A percentile compares a stretch with the other conserved stretches of the same genome.
phyloP scores from a whole-genome alignment of 1,140 invertebrate genomes.

The Teleogryllus occipitalis region DNA sequence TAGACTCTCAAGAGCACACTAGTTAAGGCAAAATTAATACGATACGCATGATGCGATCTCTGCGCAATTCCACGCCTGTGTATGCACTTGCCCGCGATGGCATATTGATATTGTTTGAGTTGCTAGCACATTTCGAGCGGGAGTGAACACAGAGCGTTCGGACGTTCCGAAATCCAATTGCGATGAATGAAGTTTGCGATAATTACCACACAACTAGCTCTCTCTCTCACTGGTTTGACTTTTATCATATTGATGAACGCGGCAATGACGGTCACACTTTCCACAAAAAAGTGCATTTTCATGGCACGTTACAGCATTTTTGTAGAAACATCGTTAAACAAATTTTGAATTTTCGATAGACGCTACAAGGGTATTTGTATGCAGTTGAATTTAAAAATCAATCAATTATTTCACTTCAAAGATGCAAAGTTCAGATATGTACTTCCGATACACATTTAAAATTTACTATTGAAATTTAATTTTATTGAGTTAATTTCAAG shows the following conservation, averaged over 20 bases:
- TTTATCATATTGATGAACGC: neutral
- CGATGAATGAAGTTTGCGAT: neutral
- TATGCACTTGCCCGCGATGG: neutral
- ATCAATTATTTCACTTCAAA: too few species aligned
- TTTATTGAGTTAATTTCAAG: too few species aligned
- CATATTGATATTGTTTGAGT: neutral
- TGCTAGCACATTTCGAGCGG: neutral
- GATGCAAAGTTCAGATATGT: too few species aligned
- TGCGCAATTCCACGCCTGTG: neutral
- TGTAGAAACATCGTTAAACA: too few species aligned
- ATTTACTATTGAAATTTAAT: too few species aligned
- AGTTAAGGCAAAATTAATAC: too few species aligned
- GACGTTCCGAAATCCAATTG: neutral
- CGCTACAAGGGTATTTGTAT: too few species aligned
- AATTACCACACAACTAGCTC: neutral
- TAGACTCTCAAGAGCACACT: too few species aligned
- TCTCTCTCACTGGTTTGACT: neutral
- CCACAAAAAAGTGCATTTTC: neutral
- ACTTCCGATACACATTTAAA: too few species aligned
- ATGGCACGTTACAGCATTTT: neutral
- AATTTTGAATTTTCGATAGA: too few species aligned
- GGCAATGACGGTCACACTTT: neutral
- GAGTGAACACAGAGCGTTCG: neutral
- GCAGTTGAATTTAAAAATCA: too few species aligned
- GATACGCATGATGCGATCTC: too few species aligned